Base-by-base conservation (phyloP, 2,888 invertebrate genomes). In the Caenorhabditis sp. region DNA sequence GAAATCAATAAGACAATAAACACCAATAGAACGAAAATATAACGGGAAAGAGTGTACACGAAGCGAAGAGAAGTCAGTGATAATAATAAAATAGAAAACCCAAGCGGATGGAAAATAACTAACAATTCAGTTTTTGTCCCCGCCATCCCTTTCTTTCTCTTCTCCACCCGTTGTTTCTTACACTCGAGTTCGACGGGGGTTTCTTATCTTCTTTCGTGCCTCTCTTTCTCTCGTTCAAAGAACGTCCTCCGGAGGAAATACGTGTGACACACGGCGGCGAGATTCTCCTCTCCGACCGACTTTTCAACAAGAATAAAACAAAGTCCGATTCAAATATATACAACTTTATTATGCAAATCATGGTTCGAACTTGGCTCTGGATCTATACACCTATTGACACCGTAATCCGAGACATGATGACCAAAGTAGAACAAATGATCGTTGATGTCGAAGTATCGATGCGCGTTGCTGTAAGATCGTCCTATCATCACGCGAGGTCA, bases 391-490 rank as follows among this genome's bases (percentile, higher is more conserved):
- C 88, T 88, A 58, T 79, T 80, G 12, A 68, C 83, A 12, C 91
- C 91, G 70, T 90, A 88, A 22, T 82, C 80, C 44, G 87, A 86
- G 24, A 91, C 91, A 61, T 89, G 86, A 61, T 87, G 87, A 14
- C 89, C 90, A 81, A 90, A 91, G 85, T 91, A 91, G 63, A 70
- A 66, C 7, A 89, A 74, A 64, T 91, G 91, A 74, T 91, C 91
- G 75, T 68, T 80, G 72, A 91, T 88, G 79, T 87, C 88, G 80
- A 82, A 91, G 61, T 56, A 73, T 3, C 75, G 69, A 51, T 76
- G 70, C 3, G 70, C 22, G 61, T 84, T 84, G 66, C 84, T 84
- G 75, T 19, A 83, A 77, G 7, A 47, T 47, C 47, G 19, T 47
- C 47, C 19, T 19, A 47, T 47, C 47, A 47, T 47, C 47, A 47